These are phyloP conservation scores for Agrochola lychnidis DNA, from an alignment of 2,888 invertebrate species.

Conservation along the genomic window DNA sequence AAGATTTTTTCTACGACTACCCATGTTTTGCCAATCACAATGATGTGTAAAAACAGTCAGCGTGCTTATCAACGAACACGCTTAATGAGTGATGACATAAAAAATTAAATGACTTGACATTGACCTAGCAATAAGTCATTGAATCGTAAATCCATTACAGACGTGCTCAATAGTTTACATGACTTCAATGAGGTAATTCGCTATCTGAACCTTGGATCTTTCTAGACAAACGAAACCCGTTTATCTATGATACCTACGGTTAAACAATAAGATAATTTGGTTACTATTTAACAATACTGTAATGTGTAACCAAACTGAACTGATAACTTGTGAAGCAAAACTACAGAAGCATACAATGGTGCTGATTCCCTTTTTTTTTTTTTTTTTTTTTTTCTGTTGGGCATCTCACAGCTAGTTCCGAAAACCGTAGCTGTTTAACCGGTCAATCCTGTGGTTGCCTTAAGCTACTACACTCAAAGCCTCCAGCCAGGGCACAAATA, in stretches of 20 bases:
- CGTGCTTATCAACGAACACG: conserved; percentile 10
- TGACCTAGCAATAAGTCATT: conserved; percentile 30
- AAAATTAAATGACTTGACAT: not conserved
- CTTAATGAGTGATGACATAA: conserved; percentile 6
- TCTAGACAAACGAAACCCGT: not conserved
- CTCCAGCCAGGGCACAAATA: no score
- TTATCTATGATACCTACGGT: conserved; percentile 16
- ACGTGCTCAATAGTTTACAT: not conserved
- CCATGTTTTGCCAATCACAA: conserved; percentile 10
- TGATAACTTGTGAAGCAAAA: not conserved
- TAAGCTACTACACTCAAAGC: no score
- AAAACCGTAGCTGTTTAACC: no score
- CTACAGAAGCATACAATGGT: not conserved
- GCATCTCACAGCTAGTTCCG: no score
- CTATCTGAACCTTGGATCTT: conserved; percentile 16
- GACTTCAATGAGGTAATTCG: not conserved
- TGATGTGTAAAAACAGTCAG: not conserved
- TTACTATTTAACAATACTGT: conserved; percentile 1
- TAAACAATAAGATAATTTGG: conserved; percentile 14
- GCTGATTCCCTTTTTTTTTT: no score
- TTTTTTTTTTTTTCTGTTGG: no score
- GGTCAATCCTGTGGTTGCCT: no score
- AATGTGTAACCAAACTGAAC: not conserved
- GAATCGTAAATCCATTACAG: not conserved
- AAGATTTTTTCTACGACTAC: no score